Conservation (phyloP, 1,140 invertebrate species). For the Drosophila watanabei region DNA sequence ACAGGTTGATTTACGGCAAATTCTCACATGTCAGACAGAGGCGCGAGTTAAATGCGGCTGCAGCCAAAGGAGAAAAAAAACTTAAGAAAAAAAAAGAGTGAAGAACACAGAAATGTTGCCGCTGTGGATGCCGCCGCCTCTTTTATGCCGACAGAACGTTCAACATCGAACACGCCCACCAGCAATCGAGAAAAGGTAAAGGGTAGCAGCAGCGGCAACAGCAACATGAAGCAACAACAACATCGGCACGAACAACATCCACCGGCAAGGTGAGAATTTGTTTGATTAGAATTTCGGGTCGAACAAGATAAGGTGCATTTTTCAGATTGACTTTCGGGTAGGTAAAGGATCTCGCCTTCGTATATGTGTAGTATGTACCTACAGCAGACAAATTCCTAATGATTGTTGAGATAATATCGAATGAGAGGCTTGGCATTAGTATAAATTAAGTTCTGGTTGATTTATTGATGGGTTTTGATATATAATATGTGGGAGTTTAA, state of each 20-base stretch:
- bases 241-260: conserved; percentile 11
- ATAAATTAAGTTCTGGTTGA: conserved; percentile 40
- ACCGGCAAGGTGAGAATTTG: conserved; percentile 78
- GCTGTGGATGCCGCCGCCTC: conserved; percentile 51
- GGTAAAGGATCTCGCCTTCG: conserved; percentile 13
- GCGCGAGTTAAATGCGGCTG: conserved; percentile 68
- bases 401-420: conserved; percentile 29
- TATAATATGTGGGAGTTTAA: neutral
- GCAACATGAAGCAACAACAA: conserved; percentile 20
- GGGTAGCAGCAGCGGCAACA: conserved; percentile 53
- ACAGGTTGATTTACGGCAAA: conserved; percentile 83
- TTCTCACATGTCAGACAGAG: conserved; percentile 71
- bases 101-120: conserved; percentile 76
- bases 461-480: neutral
- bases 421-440: conserved; percentile 23
- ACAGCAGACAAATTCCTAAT: conserved; percentile 41
- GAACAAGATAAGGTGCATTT: conserved; percentile 40
- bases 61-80: conserved; percentile 42
- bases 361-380: conserved; percentile 11
- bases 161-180: conserved; percentile 74
- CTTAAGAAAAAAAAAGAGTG: conserved; percentile 28
- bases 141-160: conserved; percentile 80
- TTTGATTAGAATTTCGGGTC: conserved; percentile 76
- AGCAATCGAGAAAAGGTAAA: conserved; percentile 46
- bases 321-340: conserved; percentile 31